These are phyloP conservation scores for Chrysemys picta DNA, from an alignment of 2,113 vertebrate species.

Conservation along the genomic window DNA sequence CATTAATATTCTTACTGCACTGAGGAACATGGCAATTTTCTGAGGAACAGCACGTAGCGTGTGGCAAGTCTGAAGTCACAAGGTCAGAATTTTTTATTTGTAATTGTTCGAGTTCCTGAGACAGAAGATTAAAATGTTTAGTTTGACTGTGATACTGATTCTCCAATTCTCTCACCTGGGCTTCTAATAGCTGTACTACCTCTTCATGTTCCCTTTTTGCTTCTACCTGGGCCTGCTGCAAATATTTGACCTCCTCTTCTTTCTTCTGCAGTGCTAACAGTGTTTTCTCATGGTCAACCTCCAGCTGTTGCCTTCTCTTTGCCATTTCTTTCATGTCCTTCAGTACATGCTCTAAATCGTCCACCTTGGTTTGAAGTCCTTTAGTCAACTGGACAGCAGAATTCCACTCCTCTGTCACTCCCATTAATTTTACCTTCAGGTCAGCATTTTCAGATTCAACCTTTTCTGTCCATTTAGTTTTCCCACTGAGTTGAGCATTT, in stretches of 20 bases:
- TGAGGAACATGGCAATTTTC: neutral
- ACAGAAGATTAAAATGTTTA: constrained; percentile 85
- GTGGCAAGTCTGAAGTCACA: neutral
- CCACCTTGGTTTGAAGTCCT: constrained; percentile 87
- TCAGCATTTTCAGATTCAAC: constrained; percentile 82
- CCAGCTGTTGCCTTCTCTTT: constrained; percentile 87
- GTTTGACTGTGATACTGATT: constrained; percentile 85
- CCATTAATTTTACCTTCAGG: constrained; percentile 80
- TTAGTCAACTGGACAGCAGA: constrained; percentile 81
- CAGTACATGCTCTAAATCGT: constrained; percentile 83
- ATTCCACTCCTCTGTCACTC: constrained; percentile 82
- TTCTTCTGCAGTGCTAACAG: constrained; percentile 83
- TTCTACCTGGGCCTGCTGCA: constrained; percentile 82
- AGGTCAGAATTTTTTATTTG: constrained; percentile 82
- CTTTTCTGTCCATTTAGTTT: constrained; percentile 80
- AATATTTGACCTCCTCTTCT: constrained; percentile 83
- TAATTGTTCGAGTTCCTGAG: constrained; percentile 85
- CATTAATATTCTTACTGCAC: neutral
- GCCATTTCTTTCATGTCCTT: constrained; percentile 85
- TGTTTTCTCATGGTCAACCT: constrained; percentile 85
- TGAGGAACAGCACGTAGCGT: neutral
- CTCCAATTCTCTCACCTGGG: constrained; percentile 84
- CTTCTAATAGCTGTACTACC: constrained; percentile 82
- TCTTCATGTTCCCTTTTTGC: constrained; percentile 80
- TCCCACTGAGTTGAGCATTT: constrained; percentile 82